Conservation (phyloP, 2,888 invertebrate genomes). For the Dinocampus coccinellae region DNA sequence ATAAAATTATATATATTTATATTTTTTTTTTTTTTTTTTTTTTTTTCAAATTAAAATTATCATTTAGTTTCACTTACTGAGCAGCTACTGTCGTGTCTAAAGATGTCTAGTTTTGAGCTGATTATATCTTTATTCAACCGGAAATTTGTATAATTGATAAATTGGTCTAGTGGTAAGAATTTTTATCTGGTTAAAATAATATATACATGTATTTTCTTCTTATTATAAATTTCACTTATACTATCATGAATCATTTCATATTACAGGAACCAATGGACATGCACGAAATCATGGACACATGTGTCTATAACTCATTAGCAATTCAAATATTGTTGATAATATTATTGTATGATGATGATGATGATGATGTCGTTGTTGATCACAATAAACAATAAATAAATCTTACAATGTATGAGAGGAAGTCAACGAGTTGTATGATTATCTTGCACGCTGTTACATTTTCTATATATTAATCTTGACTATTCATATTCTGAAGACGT, state of each 20-base stretch:
- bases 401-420: background rate
- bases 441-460: background rate
- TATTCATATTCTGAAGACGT: background rate
- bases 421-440: background rate
- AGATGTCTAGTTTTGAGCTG: constrained; percentile 22
- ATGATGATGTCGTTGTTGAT: background rate
- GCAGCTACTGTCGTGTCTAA: constrained; percentile 2
- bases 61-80: background rate
- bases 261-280: background rate
- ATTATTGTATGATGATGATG: too few species aligned
- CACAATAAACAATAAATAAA: constrained; percentile 1
- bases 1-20: background rate
- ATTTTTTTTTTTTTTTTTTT: background rate
- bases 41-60: background rate
- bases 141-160: constrained; percentile 57
- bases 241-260: constrained; percentile 3
- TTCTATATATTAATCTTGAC: background rate
- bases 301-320: constrained; percentile 22
- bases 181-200: background rate
- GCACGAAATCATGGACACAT: background rate
- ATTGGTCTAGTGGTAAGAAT: constrained; percentile 41
- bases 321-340: constrained; percentile 20
- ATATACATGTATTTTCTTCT: too few species aligned
- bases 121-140: constrained; percentile 36
- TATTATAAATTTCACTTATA: background rate